These are phyloP conservation scores for Pangasius mekongensis DNA, from an alignment of 2,797 vertebrate species.

Conservation along the genomic window DNA sequence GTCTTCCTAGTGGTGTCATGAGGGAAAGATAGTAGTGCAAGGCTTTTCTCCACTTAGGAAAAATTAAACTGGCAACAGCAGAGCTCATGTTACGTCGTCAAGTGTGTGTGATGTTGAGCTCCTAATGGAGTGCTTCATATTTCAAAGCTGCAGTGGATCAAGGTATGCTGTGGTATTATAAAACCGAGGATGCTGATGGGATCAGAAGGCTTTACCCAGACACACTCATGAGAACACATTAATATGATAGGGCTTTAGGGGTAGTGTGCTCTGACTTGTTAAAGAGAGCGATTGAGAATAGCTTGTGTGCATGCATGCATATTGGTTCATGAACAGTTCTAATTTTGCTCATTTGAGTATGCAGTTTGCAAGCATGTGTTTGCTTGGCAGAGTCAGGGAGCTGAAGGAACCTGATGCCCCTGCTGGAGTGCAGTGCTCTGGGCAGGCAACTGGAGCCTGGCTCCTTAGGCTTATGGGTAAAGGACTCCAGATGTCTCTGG, in stretches of 20 bases:
- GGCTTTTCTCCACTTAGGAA: slow-evolving; percentile 14
- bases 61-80: slow-evolving; percentile 34
- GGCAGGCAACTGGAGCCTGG: slow-evolving; percentile 34
- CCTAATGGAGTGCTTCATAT: slow-evolving; percentile 40
- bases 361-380: slow-evolving; percentile 37
- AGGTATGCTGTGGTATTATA: slow-evolving; percentile 27
- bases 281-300: neutral
- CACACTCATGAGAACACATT: slow-evolving; percentile 6
- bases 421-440: slow-evolving; percentile 34
- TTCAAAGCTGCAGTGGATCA: slow-evolving; percentile 34
- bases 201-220: slow-evolving; percentile 31
- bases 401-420: slow-evolving; percentile 37
- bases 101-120: slow-evolving; percentile 36
- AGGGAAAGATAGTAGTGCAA: neutral
- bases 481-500: slow-evolving; percentile 69
- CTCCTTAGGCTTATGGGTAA: slow-evolving; percentile 58
- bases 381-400: slow-evolving; percentile 18
- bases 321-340: neutral
- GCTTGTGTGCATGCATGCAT: neutral
- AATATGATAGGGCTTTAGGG: slow-evolving; percentile 3
- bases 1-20: slow-evolving; percentile 18
- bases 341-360: slow-evolving; percentile 17
- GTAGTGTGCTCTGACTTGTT: neutral
- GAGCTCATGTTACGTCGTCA: slow-evolving; percentile 23
- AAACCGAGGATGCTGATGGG: slow-evolving; percentile 32